phyloP scores from a whole-genome alignment of 2,797 vertebrate species.

The Chanos chanos region DNA sequence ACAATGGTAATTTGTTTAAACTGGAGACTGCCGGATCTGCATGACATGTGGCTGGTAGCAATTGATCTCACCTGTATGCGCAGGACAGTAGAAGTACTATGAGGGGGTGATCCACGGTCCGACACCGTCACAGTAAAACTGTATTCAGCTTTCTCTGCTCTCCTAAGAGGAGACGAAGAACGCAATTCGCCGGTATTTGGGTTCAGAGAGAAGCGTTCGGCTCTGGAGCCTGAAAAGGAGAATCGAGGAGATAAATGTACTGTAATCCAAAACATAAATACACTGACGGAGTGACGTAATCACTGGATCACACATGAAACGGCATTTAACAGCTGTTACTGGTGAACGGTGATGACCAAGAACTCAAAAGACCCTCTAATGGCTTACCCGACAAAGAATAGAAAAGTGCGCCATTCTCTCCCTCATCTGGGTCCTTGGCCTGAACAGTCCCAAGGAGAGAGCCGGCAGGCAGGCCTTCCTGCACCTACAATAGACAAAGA shows the following conservation, averaged over 20 bases:
- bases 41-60: no score
- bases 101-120: slow-evolving; percentile 76
- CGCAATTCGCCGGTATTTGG: slow-evolving; percentile 80
- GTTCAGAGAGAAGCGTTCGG: slow-evolving; percentile 86
- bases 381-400: slow-evolving; percentile 84
- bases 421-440: slow-evolving; percentile 92
- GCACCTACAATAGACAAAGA: slow-evolving; percentile 70
- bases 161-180: slow-evolving; percentile 74
- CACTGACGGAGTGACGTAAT: no score
- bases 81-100: slow-evolving; percentile 76
- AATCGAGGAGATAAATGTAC: slow-evolving; percentile 3
- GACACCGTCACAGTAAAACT: slow-evolving; percentile 77
- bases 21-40: no score
- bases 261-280: not conserved
- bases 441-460: slow-evolving; percentile 80
- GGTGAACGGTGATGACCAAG: not conserved
- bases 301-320: no score
- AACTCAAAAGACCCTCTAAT: not conserved
- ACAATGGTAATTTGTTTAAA: no score
- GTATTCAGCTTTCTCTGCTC: slow-evolving; percentile 80
- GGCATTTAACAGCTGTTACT: not conserved
- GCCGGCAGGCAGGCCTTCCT: slow-evolving; percentile 83
- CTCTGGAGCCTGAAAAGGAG: slow-evolving; percentile 73
- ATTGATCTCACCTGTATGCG: slow-evolving; percentile 80
- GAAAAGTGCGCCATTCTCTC: slow-evolving; percentile 88